Evolutionary conservation across 2,797 vertebrate genomes (phyloP).

Genomic region (Peromyscus eremicus): DNA sequence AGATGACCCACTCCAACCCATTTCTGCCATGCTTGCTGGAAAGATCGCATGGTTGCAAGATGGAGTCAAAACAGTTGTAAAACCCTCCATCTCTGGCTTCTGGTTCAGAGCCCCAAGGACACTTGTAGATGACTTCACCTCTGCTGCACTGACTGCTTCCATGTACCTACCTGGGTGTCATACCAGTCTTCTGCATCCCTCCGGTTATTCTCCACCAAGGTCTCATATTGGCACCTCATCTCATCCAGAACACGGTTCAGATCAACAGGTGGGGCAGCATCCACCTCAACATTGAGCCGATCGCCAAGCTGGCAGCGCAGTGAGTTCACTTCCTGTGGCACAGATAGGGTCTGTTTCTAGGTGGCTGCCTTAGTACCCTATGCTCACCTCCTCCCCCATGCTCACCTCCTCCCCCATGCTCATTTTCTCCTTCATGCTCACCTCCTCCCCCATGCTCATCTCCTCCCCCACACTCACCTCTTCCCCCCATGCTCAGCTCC

Average conservation of each 20-base stretch:
- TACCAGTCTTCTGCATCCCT: constrained; percentile 85
- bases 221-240: constrained; percentile 85
- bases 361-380: neutral
- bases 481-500: constrained; percentile 74
- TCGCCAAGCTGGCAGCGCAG: constrained; percentile 84
- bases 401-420: neutral
- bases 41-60: neutral
- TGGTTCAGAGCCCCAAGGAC: neutral
- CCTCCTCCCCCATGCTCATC: constrained; percentile 71
- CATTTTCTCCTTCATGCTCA: neutral
- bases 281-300: constrained; percentile 84
- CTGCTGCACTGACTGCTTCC: neutral
- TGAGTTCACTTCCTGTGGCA: constrained; percentile 82
- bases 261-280: constrained; percentile 82
- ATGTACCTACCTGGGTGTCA: constrained; percentile 78
- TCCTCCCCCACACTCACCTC: constrained; percentile 72
- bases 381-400: constrained; percentile 79
- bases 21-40: neutral
- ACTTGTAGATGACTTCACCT: neutral
- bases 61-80: neutral
- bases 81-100: neutral
- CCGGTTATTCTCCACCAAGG: constrained; percentile 84
- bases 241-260: constrained; percentile 83
- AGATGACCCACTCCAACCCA: neutral
- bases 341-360: neutral